These are phyloP conservation scores for Cepaea nemoralis DNA, from an alignment of 1,140 invertebrate genomes.

Conservation along the genomic window DNA sequence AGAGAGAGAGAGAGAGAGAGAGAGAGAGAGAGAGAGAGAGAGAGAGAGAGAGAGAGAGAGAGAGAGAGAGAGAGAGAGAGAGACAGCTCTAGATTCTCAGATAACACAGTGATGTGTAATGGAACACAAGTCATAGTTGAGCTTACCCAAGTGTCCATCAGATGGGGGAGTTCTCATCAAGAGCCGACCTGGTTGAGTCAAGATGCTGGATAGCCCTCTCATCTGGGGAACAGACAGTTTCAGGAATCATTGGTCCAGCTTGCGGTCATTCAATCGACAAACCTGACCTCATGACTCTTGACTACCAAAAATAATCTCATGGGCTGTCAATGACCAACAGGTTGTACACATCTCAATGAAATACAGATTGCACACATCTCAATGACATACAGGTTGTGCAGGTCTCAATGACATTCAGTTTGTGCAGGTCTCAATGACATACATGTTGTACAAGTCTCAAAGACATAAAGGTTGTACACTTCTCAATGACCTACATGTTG, in stretches of 20 bases:
- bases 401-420: too few relatives aligned
- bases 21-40: background rate
- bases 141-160: constrained; percentile 11
- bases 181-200: constrained; percentile 15
- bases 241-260: background rate
- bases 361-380: too few relatives aligned
- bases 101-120: background rate
- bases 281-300: too few relatives aligned
- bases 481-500: too few relatives aligned
- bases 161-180: constrained; percentile 24
- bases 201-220: background rate
- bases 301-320: too few relatives aligned
- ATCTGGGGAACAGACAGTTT: background rate
- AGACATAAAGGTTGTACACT: too few relatives aligned
- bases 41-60: background rate
- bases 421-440: too few relatives aligned
- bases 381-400: too few relatives aligned
- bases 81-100: background rate
- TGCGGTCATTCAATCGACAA: too few relatives aligned
- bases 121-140: background rate
- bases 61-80: background rate
- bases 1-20: constrained; percentile 5
- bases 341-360: too few relatives aligned
- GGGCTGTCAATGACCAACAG: too few relatives aligned
- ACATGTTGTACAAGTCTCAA: too few relatives aligned